Percentiles rank a stretch among this genome's conserved stretches.
phyloP scores from a whole-genome alignment of 2,797 vertebrate genomes.

The Hippocampus kuda region DNA sequence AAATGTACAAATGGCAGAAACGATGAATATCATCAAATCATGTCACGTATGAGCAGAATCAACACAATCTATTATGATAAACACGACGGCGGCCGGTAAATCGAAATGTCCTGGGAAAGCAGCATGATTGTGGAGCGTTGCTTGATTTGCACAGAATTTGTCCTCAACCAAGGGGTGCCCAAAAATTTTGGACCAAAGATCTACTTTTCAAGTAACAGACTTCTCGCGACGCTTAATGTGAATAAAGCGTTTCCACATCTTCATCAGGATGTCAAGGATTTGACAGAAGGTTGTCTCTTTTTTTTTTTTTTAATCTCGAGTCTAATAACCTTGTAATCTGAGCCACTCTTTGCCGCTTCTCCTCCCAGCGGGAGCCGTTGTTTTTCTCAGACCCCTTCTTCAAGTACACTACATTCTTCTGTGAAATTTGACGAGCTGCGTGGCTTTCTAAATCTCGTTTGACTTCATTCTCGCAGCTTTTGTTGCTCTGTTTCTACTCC shows the following conservation, averaged over 20 bases:
- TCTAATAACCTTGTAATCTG: slow-evolving; percentile 47
- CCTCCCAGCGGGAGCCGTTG: slow-evolving; percentile 29
- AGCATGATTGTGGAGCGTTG: neutral
- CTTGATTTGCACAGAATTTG: too few species aligned
- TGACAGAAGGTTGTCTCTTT: slow-evolving; percentile 23
- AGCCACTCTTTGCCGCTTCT: slow-evolving; percentile 32
- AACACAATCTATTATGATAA: slow-evolving; percentile 8
- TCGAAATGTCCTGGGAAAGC: neutral
- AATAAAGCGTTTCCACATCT: slow-evolving; percentile 3
- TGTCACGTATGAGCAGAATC: neutral
- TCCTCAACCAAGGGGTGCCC: too few species aligned
- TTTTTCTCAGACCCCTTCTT: slow-evolving; percentile 16
- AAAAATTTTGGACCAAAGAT: too few species aligned
- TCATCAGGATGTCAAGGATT: neutral
- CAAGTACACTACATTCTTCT: neutral
- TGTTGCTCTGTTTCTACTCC: slow-evolving; percentile 26
- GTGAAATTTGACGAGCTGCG: slow-evolving; percentile 6
- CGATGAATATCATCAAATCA: neutral
- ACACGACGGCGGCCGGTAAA: neutral
- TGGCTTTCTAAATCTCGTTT: slow-evolving; percentile 9
- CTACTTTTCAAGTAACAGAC: too few species aligned
- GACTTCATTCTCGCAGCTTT: slow-evolving; percentile 9
- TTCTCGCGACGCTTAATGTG: neutral
- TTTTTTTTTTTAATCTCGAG: slow-evolving; percentile 30
- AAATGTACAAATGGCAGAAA: neutral